A percentile compares a stretch with the other conserved stretches of the same genome.
phyloP scores from a whole-genome alignment of 2,797 vertebrate genomes.

The Xenops minutus region DNA sequence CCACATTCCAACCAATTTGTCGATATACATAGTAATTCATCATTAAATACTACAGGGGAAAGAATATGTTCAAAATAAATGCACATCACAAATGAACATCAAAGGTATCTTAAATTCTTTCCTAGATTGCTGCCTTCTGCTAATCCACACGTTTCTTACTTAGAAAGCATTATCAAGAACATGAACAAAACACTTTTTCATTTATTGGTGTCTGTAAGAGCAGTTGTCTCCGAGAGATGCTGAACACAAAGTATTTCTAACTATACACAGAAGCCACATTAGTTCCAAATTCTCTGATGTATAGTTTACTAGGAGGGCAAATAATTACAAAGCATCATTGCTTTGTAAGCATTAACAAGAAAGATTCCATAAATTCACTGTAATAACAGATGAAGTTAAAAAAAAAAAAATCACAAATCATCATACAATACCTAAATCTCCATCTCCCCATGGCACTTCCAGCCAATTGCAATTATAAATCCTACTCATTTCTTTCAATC shows the following conservation, averaged over 20 bases:
- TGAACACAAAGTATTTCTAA: background rate
- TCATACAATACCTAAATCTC: conserved; percentile 87
- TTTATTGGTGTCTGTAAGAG: background rate
- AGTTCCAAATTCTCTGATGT: conserved; percentile 51
- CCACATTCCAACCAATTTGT: background rate
- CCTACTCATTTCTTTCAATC: conserved; percentile 80
- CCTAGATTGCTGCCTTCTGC: background rate
- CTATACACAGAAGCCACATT: conserved; percentile 67
- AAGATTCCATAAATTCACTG: background rate
- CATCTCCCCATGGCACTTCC: conserved; percentile 91
- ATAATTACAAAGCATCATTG: background rate
- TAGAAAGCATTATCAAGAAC: background rate
- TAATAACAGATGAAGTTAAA: background rate
- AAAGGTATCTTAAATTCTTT: background rate
- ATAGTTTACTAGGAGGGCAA: conserved; percentile 23
- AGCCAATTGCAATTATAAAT: conserved; percentile 82
- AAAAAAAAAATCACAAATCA: background rate
- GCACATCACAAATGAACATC: background rate
- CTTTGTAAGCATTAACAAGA: conserved; percentile 41
- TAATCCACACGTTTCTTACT: background rate
- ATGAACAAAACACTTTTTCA: background rate
- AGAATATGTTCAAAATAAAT: background rate
- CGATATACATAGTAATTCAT: background rate
- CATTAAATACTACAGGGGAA: background rate
- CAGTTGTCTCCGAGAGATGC: background rate